Evolutionary conservation across 2,888 invertebrate genomes (phyloP).

Genomic region (Eupithecia tripunctaria): DNA sequence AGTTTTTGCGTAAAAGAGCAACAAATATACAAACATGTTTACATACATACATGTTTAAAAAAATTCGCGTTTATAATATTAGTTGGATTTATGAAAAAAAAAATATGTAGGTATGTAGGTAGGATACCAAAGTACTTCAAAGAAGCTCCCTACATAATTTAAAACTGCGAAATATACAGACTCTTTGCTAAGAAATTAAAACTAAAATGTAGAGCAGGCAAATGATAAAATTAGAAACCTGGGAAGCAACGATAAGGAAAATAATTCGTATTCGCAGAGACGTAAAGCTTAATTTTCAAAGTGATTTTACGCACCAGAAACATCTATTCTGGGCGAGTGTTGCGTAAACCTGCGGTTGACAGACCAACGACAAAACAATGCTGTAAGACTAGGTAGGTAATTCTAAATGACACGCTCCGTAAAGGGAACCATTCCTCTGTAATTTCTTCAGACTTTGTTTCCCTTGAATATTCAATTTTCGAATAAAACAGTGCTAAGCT

Average conservation of each 20-base stretch:
- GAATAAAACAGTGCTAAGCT: background rate
- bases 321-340: background rate
- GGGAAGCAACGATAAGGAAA: slow-evolving; percentile 22
- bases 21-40: too few species aligned
- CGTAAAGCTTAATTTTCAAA: slow-evolving; percentile 28
- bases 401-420: too few species aligned
- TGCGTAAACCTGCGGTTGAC: slow-evolving; percentile 29
- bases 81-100: too few species aligned
- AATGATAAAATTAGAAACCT: background rate
- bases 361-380: slow-evolving; percentile 39
- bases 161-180: background rate
- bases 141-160: background rate
- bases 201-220: background rate
- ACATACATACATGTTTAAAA: too few species aligned
- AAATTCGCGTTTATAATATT: too few species aligned
- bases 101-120: too few species aligned
- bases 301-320: slow-evolving; percentile 35
- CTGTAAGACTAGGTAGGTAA: slow-evolving; percentile 2
- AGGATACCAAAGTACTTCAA: too few species aligned
- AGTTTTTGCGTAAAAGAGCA: too few species aligned
- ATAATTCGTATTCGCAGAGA: slow-evolving; percentile 10
- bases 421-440: too few species aligned
- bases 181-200: background rate
- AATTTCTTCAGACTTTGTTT: slow-evolving; percentile 25
- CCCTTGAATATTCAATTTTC: background rate